Conservation (phyloP, 2,797 vertebrate species). For the Enteromius anoplus region DNA sequence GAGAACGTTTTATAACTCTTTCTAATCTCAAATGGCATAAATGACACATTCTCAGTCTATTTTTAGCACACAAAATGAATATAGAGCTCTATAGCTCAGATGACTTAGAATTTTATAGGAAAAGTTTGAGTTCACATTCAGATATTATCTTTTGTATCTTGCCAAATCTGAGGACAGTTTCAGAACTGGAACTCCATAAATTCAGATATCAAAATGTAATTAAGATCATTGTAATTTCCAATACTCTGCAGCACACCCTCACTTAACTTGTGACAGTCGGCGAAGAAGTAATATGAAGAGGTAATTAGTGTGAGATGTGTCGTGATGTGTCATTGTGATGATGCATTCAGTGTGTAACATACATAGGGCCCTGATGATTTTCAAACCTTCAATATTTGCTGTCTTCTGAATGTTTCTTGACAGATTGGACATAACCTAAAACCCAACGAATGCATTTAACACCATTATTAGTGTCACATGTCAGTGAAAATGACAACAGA, state of each 20-base stretch:
- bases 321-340: neutral
- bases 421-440: neutral
- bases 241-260: neutral
- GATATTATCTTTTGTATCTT: neutral
- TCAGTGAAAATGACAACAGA: neutral
- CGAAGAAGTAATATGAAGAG: neutral
- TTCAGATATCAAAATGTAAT: neutral
- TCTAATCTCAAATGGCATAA: neutral
- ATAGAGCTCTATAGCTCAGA: neutral
- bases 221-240: neutral
- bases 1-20: neutral
- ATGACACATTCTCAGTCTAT: neutral
- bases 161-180: neutral
- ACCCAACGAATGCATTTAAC: neutral
- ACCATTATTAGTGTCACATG: neutral
- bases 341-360: neutral
- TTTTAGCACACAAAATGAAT: neutral
- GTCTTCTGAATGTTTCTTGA: neutral
- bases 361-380: neutral
- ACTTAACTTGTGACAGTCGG: neutral
- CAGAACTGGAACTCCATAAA: neutral
- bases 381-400: neutral
- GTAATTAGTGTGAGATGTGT: slow-evolving; percentile 3
- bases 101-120: neutral
- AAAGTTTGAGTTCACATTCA: neutral